A percentile compares a stretch with the other conserved stretches of the same genome.
phyloP scores from a whole-genome alignment of 2,113 vertebrate genomes.

The Neodontobutis hainanensis region DNA sequence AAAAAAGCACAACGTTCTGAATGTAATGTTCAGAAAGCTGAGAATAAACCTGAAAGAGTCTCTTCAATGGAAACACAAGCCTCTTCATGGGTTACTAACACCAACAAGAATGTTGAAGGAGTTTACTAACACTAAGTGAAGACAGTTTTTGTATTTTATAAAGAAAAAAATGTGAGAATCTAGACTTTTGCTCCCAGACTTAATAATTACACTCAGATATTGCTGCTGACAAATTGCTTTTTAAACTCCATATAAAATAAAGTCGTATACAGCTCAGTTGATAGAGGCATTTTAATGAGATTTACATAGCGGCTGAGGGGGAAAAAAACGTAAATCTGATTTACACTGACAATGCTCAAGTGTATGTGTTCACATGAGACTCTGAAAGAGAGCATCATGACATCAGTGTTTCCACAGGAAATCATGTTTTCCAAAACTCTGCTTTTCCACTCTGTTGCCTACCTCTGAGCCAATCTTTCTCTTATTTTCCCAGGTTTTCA shows the following conservation, averaged over 20 bases:
- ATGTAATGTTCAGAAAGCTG: no score
- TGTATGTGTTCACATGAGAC: slow-evolving; percentile 10
- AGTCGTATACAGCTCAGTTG: slow-evolving; percentile 19
- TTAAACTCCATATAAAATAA: slow-evolving; percentile 17
- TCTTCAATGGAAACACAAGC: no score
- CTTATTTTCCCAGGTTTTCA: slow-evolving; percentile 12
- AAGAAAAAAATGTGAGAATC: neutral
- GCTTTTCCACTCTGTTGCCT: slow-evolving; percentile 62
- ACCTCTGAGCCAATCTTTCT: slow-evolving; percentile 37
- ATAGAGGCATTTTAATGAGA: slow-evolving; percentile 51
- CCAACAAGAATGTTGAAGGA: no score
- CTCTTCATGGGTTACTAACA: no score
- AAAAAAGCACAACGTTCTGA: no score
- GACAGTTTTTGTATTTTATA: no score
- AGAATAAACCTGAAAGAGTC: no score
- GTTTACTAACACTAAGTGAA: no score
- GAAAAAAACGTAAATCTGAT: slow-evolving; percentile 15
- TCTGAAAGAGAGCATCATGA: slow-evolving; percentile 54
- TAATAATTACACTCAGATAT: slow-evolving; percentile 10
- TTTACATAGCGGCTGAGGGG: slow-evolving; percentile 49
- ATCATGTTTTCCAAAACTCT: slow-evolving; percentile 67
- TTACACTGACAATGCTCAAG: slow-evolving; percentile 44
- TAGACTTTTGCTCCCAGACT: neutral
- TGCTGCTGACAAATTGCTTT: slow-evolving; percentile 9
- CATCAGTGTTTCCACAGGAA: slow-evolving; percentile 78